Percentiles rank a stretch among this genome's conserved stretches.
Conservation (phyloP, 2,113 vertebrate genomes). For the Eulemur macaco region DNA sequence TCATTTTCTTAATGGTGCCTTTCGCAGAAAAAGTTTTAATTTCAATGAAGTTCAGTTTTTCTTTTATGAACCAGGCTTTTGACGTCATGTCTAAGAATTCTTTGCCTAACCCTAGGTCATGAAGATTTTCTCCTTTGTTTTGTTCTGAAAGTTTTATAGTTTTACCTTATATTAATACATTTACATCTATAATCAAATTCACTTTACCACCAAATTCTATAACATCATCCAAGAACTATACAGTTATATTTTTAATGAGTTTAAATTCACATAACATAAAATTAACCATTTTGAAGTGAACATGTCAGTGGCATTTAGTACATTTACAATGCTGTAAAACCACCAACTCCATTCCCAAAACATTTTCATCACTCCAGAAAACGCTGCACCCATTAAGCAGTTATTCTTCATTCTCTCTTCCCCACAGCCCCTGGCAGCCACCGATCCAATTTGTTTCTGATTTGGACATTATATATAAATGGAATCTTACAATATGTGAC, state of each 20-base stretch:
- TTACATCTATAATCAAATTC: background rate
- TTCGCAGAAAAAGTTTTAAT: background rate
- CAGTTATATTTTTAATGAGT: slow-evolving; percentile 16
- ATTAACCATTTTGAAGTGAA: background rate
- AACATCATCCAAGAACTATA: background rate
- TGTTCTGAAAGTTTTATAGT: background rate
- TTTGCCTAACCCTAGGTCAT: background rate
- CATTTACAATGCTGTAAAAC: background rate
- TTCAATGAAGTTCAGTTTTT: background rate
- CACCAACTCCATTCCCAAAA: background rate
- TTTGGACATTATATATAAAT: background rate
- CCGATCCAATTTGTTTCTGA: background rate
- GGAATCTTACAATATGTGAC: background rate
- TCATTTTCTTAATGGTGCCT: background rate
- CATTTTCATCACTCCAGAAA: background rate
- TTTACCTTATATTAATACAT: background rate
- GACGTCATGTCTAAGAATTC: background rate
- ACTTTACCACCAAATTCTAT: slow-evolving; percentile 1
- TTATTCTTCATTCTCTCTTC: background rate
- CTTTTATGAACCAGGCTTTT: background rate
- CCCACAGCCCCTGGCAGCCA: background rate
- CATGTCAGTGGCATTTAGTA: background rate
- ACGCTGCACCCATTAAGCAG: background rate
- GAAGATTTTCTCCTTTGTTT: background rate
- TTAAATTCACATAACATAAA: background rate